phyloP scores from a whole-genome alignment of 2,797 vertebrate species.

The Cheirogaleus major region DNA sequence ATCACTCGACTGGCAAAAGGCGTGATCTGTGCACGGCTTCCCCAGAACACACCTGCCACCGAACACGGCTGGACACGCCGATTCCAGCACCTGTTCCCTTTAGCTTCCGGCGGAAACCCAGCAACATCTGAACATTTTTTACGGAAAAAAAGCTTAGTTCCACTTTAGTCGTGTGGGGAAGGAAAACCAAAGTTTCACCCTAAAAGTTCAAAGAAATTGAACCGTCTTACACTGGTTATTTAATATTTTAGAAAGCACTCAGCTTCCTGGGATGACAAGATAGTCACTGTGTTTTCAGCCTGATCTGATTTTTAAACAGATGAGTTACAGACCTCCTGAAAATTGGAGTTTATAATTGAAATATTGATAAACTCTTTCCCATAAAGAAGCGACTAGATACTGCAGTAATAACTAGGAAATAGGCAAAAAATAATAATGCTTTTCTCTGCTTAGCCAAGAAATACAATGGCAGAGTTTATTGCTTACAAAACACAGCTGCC shows the following conservation, averaged over 20 bases:
- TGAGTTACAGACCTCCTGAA: constrained; percentile 76
- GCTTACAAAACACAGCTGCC: constrained; percentile 89
- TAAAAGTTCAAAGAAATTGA: constrained; percentile 17
- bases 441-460: constrained; percentile 92
- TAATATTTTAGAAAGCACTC: not conserved
- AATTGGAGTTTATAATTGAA: constrained; percentile 81
- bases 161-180: not conserved
- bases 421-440: constrained; percentile 77
- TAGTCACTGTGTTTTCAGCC: constrained; percentile 47
- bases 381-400: constrained; percentile 80
- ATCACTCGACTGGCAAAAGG: accelerated
- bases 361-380: constrained; percentile 82
- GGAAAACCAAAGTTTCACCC: constrained; percentile 16
- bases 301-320: constrained; percentile 77
- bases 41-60: not conserved
- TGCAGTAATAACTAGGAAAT: constrained; percentile 79
- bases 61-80: accelerated
- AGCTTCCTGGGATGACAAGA: constrained; percentile 46
- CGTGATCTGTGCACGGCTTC: not conserved
- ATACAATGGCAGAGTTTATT: constrained; percentile 90
- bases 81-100: not conserved
- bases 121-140: not conserved
- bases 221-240: not conserved
- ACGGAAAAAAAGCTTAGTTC: not conserved
- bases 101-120: not conserved